phyloP scores from a whole-genome alignment of 2,888 invertebrate species.

The Eremobia ochroleuca region DNA sequence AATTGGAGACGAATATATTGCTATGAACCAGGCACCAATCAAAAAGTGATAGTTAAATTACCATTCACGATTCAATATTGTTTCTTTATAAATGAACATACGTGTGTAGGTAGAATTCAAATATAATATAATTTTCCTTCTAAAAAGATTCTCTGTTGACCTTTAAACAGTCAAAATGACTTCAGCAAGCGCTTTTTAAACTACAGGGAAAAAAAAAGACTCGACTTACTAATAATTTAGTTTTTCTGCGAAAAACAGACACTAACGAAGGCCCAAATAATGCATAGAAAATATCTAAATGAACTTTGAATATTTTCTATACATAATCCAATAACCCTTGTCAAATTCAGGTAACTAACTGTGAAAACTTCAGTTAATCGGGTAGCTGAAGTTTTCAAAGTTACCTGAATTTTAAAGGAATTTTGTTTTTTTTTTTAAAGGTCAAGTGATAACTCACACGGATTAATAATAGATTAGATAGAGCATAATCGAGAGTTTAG shows the following conservation, averaged over 20 bases:
- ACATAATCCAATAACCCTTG: conserved; percentile 6
- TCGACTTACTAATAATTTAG: neutral
- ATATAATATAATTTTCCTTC: neutral
- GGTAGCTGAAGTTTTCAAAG: too few species aligned
- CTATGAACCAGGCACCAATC: neutral
- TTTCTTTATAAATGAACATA: too few species aligned
- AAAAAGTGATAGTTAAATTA: neutral
- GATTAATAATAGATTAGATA: neutral
- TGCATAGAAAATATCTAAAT: too few species aligned
- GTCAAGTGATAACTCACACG: neutral
- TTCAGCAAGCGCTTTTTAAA: neutral
- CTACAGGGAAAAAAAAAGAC: neutral
- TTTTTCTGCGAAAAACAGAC: neutral
- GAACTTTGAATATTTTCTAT: neutral
- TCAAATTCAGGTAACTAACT: conserved; percentile 13
- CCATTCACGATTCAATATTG: neutral
- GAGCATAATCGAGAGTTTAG: neutral
- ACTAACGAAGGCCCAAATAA: neutral
- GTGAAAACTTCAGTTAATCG: neutral
- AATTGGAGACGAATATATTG: neutral
- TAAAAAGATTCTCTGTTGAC: neutral
- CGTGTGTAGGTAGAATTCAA: neutral
- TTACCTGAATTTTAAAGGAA: too few species aligned
- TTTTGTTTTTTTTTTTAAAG: neutral
- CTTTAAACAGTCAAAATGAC: neutral